Evolutionary conservation across 2,113 vertebrate species (phyloP).

Genomic region (Brevimyrus niger): DNA sequence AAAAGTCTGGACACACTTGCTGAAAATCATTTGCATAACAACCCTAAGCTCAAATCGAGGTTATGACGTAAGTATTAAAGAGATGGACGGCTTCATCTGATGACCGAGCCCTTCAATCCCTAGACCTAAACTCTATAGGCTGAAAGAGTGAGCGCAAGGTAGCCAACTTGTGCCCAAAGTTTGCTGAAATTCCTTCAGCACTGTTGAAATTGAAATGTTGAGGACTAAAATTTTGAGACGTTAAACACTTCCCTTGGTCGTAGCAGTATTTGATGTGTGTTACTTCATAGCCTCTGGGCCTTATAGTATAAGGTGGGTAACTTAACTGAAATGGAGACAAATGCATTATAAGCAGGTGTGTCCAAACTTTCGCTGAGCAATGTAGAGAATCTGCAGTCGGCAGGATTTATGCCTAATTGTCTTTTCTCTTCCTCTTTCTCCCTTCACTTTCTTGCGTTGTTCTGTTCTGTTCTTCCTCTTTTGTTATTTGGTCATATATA

Average conservation of each 20-base stretch:
- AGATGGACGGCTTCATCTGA: not conserved
- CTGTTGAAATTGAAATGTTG: not conserved
- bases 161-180: not conserved
- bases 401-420: conserved; percentile 14
- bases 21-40: not conserved
- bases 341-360: not conserved
- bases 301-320: conserved; percentile 11
- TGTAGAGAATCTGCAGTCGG: not conserved
- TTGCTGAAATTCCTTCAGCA: not conserved
- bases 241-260: not conserved
- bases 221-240: not conserved
- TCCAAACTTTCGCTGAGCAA: not conserved
- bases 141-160: not conserved
- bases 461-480: conserved; percentile 26
- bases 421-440: conserved; percentile 67
- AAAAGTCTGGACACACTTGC: not conserved
- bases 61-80: not conserved
- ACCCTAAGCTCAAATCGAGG: not conserved
- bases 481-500: conserved; percentile 61
- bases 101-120: not conserved
- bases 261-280: not conserved
- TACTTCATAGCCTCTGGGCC: not conserved
- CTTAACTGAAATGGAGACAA: not conserved
- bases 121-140: not conserved
- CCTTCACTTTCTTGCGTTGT: conserved; percentile 14